Evolutionary conservation across 2,113 vertebrate genomes (phyloP), one percentile per base, ranked within the genome.

Genomic region (Nibea coibor): DNA sequence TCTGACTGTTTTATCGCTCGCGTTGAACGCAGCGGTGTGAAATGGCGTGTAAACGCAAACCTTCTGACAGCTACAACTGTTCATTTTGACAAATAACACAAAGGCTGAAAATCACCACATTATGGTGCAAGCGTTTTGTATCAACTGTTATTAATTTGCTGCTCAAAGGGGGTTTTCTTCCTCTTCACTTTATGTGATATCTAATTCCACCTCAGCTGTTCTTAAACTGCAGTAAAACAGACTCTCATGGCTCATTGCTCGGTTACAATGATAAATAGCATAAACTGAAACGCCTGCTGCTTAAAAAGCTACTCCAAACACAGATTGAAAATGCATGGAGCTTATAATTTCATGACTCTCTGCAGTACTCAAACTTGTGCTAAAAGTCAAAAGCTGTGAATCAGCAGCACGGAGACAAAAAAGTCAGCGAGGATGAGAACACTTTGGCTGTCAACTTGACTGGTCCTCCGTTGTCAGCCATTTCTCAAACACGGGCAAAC

Each of bases 401-500:
- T 78, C 69, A 64, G 63, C n/a, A 22, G 24, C 24, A 26, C 0
- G 42, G 26, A 67, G 53, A 45, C 35, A 75, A 57, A 59, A 35
- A 74, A 54, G 50, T 74, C 71, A 50, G 75, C 0, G 0, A 75
- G 65, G 53, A 81, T 68, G 42, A 61, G 39, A 78, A 65, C 54
- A 35, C 75, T 75, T 31, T 62, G 58, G n/a, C 79, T 85, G 87
- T 90, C 87, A 92, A 42, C 66, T 81, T 87, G 83, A 86, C 80
- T 80, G 86, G 72, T 82, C 53, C 51, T 70, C 59, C 10, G 11
- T 66, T 77, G 79, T 91, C 86, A 75, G 58, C 76, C 81, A 83
- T 90, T 88, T 87, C 77, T 90, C 88, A 89, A 86, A 65, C 75
- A 64, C 7, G 10, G 35, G n/a, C 65, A 72, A 84, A 82, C 84